Evolutionary conservation across 2,888 invertebrate species (phyloP), one percentile per base, ranked within the genome.

Genomic region (Nomada hirtipes): DNA sequence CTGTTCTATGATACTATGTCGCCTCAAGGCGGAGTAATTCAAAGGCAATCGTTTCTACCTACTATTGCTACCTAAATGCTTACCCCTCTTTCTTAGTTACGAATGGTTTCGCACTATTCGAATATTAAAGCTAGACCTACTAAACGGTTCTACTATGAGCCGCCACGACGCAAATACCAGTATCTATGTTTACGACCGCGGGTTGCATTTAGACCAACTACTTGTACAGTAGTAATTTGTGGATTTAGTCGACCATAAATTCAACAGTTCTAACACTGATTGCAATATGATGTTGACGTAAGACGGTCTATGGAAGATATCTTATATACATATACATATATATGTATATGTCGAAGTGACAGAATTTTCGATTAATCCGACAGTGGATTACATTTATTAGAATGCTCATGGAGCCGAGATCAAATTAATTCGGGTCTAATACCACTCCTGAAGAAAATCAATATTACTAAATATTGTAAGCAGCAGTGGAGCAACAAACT

Each of bases 211-310:
- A 70, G 81, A 36, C 75, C 50, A 42, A 69, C 11, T 80, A 82
- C 69, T 80, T 65, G 81, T 65, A 50, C 63, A 72, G 65, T 55
- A 61, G 75, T 80, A 82, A 82, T 80, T 80, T 82, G 81, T 81
- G 61, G 75, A 80, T 80, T 80, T 50, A 70, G 81, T 80, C 65
- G 81, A 70, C 81, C 80, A 80, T 79, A 80, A 79, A 79, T 80
- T 60, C 80, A 79, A 73, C 80, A 80, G 80, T 68, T 52, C 60
- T 70, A 80, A 74, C 70, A 65, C 74, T 80, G 75, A 82, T 82
- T 82, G 81, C 81, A 65, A 80, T 75, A 75, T 75, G 81, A 82
- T 82, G 81, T 82, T 80, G 81, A 82, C 81, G 23, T 70, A 80
- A 75, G 81, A 82, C 65, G 65, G 55, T 55, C 26, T 55, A 65